Evolutionary conservation across 92 coral and sea anemone species (phyloP).

Genomic region (Chrysogorgia sp.): DNA sequence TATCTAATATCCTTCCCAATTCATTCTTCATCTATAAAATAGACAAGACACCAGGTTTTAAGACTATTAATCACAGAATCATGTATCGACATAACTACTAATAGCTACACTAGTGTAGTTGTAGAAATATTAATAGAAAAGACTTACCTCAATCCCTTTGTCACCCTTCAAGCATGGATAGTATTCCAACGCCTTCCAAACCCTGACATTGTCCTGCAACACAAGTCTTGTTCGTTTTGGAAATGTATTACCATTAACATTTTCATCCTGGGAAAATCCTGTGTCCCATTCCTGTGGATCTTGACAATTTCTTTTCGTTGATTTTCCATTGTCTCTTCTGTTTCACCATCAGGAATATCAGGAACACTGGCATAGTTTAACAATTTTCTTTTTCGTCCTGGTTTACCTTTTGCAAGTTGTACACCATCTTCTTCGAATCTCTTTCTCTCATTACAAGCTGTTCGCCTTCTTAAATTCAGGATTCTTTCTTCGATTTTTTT

Average conservation of each 20-base stretch:
- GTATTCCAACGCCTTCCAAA: conserved; percentile 39
- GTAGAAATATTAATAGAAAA: too few species aligned
- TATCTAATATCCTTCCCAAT: conserved; percentile 53
- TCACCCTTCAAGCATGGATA: conserved; percentile 46
- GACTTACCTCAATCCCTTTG: conserved; percentile 53
- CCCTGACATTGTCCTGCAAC: conserved; percentile 13
- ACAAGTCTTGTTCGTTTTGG: not conserved
- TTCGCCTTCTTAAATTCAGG: conserved; percentile 32
- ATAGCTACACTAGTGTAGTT: too few species aligned
- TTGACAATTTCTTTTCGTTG: conserved; percentile 38
- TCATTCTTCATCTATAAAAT: conserved; percentile 54
- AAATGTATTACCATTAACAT: conserved; percentile 28
- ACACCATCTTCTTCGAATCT: conserved; percentile 32
- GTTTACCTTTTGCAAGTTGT: conserved; percentile 36
- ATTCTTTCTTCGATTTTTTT: conserved; percentile 49
- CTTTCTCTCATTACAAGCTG: conserved; percentile 41
- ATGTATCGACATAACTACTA: too few species aligned
- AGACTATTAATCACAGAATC: too few species aligned
- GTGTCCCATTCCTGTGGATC: conserved; percentile 12
- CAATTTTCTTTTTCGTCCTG: conserved; percentile 36
- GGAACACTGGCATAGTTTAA: conserved; percentile 35
- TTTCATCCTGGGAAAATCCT: conserved; percentile 28
- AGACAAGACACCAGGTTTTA: too few species aligned
- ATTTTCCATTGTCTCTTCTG: conserved; percentile 47
- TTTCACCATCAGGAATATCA: conserved; percentile 61